Conservation (phyloP, 2,113 vertebrate genomes). For the Pontoporia blainvillei region DNA sequence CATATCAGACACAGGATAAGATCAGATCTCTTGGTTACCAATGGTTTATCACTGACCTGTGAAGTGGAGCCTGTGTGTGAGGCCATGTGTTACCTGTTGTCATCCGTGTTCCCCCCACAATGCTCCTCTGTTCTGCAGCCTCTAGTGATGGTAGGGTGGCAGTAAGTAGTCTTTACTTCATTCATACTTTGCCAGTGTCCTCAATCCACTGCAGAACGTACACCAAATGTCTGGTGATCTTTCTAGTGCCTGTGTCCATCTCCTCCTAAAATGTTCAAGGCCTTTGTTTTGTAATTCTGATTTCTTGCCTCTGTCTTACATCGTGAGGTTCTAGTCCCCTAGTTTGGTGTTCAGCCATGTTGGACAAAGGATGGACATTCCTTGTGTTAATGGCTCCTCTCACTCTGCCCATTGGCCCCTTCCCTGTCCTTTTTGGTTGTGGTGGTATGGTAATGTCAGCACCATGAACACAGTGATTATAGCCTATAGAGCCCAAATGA, state of each 20-base stretch:
- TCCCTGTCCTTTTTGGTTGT: neutral
- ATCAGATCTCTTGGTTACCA: neutral
- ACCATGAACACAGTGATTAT: neutral
- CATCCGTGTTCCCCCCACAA: too few relatives aligned
- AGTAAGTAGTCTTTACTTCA: neutral
- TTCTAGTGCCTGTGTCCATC: neutral
- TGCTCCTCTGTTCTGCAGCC: fast-evolving
- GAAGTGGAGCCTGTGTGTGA: neutral
- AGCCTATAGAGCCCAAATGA: neutral
- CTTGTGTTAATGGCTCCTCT: neutral
- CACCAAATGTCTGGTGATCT: neutral
- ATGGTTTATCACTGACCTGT: neutral
- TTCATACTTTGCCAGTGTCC: neutral
- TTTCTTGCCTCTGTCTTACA: neutral
- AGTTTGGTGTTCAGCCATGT: neutral
- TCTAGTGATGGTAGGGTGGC: too few relatives aligned
- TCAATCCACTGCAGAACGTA: neutral
- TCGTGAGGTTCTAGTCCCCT: neutral
- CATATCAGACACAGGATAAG: neutral
- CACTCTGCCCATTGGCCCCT: fast-evolving
- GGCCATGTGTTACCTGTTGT: neutral
- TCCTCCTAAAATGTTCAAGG: neutral
- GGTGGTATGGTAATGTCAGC: neutral
- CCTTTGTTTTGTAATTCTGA: neutral
- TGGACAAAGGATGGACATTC: neutral